Evolutionary conservation across 2,797 vertebrate species (phyloP), one percentile per base, ranked within the genome.

Genomic region (Artibeus jamaicensis): DNA sequence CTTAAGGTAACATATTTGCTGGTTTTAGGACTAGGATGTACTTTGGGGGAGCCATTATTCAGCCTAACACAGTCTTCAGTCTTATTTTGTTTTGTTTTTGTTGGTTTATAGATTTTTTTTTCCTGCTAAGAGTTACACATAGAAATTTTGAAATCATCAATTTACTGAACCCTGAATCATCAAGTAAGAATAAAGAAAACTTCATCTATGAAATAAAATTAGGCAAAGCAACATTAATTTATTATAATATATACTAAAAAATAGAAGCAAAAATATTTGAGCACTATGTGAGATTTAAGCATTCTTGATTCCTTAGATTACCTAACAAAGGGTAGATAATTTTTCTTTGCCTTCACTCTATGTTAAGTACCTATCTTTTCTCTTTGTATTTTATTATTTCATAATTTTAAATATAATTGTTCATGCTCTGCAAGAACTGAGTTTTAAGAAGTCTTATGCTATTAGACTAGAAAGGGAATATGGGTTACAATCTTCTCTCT

Each of bases 401-500:
- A 89, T 24, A 91, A 32, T 79, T 68, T 95, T 92, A 83, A 65
- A 62, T 55, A 79, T 37, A 21, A 32, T 77, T 96, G 34, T 57
- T 62, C 34, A 32, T 79, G 32, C 59, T 95, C 32, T 91, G 21
- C 34, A 79, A 96, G 46, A 44, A 87, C 78, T 70, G 50, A 93
- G 59, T 48, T 73, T 91, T 90, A 67, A 93, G 95, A 94, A 96
- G 67, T 89, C 90, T 91, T 83, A 94, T 34, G 44, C 42, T 86
- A 37, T 95, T 94, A 92, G 67, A 84, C 32, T 95, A 44, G 93
- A 93, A 92, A 95, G 90, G 68, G 74, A 97, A 96, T 95, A 93
- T 79, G 91, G 94, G 83, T 84, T 96, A 97, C 89, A 96, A 76
- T 97, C 81, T 94, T 97, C 87, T 95, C 74, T 86, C 53, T 93